Base-by-base conservation (phyloP, 1,140 invertebrate genomes). In the Drosophila insularis region DNA sequence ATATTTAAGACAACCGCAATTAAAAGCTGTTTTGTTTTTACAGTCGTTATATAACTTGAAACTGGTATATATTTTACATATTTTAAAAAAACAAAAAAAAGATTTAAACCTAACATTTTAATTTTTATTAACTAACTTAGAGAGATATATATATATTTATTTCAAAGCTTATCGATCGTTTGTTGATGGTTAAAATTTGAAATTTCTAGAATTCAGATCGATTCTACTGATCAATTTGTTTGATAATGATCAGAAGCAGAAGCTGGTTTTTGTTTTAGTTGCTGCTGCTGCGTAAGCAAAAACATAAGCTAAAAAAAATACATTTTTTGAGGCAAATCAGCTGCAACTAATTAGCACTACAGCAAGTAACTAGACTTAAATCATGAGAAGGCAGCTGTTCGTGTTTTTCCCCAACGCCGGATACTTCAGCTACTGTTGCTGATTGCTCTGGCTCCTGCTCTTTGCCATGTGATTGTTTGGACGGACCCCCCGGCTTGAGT, bases 281-380 rank as follows among this genome's bases (percentile, higher is more conserved):
- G 27, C 6, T 27, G 27, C 5, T 27, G 27, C 27, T 27, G 27
- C 27, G 27, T 27, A 27, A 46, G 7, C 14, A 46, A 17, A 17
- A 46, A 19, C 2, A 43, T 8, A 19, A 14, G 13, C 4, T 19
- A 17, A 19, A 46, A 19, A 46, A 46, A 46, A 46, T 6, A 46
- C 11, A 40, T 13, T n/a, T n/a, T 21, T 19, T 50, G 5, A 50
- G 5, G 8, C 17, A 50, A 13, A 5, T 54, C 59, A 54, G 46
- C 13, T 61, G 14, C 56, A 58, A 73, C 82, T 87, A 82, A 89
- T 79, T 89, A 68, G 69, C 63, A 53, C 63, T 74, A 27, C 72
- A 67, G 67, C 79, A 82, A 17, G 84, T 71, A 62, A 87, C 76
- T 53, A 67, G 55, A 39, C 72, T 64, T 68, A 87, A 89, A 69